phyloP scores from a whole-genome alignment of 2,113 vertebrate genomes.

The Xiphophorus couchianus region DNA sequence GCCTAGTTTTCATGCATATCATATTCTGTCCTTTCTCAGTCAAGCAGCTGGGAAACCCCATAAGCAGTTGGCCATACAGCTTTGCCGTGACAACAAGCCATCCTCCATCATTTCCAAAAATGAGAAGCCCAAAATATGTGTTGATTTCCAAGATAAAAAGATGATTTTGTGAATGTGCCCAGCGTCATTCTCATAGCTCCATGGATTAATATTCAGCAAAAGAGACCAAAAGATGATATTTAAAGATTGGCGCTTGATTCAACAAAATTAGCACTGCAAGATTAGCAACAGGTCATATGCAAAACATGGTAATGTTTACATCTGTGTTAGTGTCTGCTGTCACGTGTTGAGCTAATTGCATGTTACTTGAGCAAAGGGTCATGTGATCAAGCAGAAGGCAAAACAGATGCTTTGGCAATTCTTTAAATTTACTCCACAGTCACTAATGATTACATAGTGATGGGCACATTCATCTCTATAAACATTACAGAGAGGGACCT shows the following conservation, averaged over 20 bases:
- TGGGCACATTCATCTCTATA: slow-evolving; percentile 21
- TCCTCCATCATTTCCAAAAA: no score
- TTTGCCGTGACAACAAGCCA: neutral
- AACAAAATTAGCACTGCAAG: neutral
- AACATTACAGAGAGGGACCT: slow-evolving; percentile 20
- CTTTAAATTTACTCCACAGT: slow-evolving; percentile 26
- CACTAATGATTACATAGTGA: slow-evolving; percentile 51
- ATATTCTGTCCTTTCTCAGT: neutral
- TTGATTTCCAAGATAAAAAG: no score
- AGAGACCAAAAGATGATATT: neutral
- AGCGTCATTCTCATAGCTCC: no score
- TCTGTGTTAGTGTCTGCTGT: slow-evolving; percentile 3
- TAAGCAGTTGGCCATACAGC: neutral
- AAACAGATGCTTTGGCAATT: slow-evolving; percentile 16
- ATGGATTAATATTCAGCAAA: neutral
- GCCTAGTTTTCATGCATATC: neutral
- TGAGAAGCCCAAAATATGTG: no score
- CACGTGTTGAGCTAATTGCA: slow-evolving; percentile 55
- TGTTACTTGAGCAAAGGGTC: slow-evolving; percentile 27
- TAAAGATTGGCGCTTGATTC: neutral
- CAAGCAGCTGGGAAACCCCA: neutral
- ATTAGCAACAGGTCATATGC: neutral
- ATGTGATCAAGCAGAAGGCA: slow-evolving; percentile 40
- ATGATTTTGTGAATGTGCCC: no score
- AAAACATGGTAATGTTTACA: slow-evolving; percentile 5